Evolutionary conservation across 2,888 invertebrate species (phyloP).

Genomic region (Drosophila lacicola): DNA sequence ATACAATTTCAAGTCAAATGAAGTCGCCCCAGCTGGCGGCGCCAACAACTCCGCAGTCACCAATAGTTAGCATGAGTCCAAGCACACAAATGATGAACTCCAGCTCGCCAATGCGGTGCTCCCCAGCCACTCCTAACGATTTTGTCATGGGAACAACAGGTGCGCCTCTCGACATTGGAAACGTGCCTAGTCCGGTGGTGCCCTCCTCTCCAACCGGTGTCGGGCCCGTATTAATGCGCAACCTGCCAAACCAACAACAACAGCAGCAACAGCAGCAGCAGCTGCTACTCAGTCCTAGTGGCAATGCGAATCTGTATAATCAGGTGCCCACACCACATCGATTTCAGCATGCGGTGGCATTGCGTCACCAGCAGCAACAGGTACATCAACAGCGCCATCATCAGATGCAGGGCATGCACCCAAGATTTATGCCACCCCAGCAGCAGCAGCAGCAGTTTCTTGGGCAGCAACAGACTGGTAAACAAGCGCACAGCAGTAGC

Average conservation of each 20-base stretch:
- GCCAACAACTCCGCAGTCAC: slow-evolving; percentile 64
- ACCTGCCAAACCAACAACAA: slow-evolving; percentile 50
- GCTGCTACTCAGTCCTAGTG: slow-evolving; percentile 76
- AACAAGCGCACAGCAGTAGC: neutral
- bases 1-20: slow-evolving; percentile 73
- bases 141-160: slow-evolving; percentile 61
- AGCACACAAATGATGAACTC: slow-evolving; percentile 68
- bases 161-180: slow-evolving; percentile 51
- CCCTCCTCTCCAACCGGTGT: slow-evolving; percentile 79
- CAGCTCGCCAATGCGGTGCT: slow-evolving; percentile 77
- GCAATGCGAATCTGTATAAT: slow-evolving; percentile 68
- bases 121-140: slow-evolving; percentile 73
- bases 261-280: slow-evolving; percentile 70
- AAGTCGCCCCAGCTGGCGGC: slow-evolving; percentile 73
- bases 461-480: slow-evolving; percentile 61
- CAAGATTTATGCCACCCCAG: slow-evolving; percentile 71
- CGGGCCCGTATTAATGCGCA: slow-evolving; percentile 65
- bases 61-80: slow-evolving; percentile 69
- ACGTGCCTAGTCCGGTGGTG: slow-evolving; percentile 67
- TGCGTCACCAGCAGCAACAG: slow-evolving; percentile 73
- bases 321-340: slow-evolving; percentile 57
- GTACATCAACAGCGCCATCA: slow-evolving; percentile 72
- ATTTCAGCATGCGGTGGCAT: slow-evolving; percentile 71
- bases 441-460: slow-evolving; percentile 70
- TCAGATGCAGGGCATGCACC: slow-evolving; percentile 68